Evolutionary conservation across 1,140 invertebrate genomes (phyloP).

Genomic region (Xylocopa sonorina): DNA sequence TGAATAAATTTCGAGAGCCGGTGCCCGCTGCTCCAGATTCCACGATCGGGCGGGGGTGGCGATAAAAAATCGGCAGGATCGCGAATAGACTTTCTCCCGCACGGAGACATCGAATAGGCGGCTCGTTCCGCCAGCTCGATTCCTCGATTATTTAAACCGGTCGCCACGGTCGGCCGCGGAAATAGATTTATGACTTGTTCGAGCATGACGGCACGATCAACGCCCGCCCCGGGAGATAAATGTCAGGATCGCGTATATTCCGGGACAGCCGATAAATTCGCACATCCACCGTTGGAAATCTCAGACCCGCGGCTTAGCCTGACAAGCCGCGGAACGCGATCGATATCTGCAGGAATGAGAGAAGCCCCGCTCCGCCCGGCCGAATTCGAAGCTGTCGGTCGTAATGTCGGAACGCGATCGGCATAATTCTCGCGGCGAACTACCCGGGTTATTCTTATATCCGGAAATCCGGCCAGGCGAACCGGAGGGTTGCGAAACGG

Average conservation of each 20-base stretch:
- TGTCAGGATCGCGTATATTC: slow-evolving; percentile 49
- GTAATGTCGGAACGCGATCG: slow-evolving; percentile 52
- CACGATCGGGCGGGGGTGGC: too few species aligned
- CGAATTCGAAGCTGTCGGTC: slow-evolving; percentile 50
- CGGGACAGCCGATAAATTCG: slow-evolving; percentile 53
- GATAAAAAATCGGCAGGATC: too few species aligned
- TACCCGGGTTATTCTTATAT: background rate
- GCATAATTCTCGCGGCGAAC: slow-evolving; percentile 32
- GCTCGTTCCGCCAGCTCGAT: background rate
- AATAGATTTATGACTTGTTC: slow-evolving; percentile 30
- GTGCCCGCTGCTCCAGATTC: background rate
- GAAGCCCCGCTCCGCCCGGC: slow-evolving; percentile 56
- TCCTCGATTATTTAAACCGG: slow-evolving; percentile 11
- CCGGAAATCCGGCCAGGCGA: background rate
- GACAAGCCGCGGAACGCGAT: slow-evolving; percentile 62
- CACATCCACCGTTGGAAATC: slow-evolving; percentile 56
- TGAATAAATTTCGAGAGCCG: background rate
- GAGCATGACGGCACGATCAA: slow-evolving; percentile 26
- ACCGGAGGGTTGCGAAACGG: background rate
- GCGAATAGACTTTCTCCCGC: background rate
- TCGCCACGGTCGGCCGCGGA: too few species aligned
- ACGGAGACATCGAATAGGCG: background rate
- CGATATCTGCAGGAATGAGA: slow-evolving; percentile 62
- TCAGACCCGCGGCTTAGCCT: slow-evolving; percentile 52
- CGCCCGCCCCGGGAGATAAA: slow-evolving; percentile 21